Evolutionary conservation across 2,888 invertebrate species (phyloP), one percentile per base, ranked within the genome.

Genomic region (Venustoraphidia nigricollis): DNA sequence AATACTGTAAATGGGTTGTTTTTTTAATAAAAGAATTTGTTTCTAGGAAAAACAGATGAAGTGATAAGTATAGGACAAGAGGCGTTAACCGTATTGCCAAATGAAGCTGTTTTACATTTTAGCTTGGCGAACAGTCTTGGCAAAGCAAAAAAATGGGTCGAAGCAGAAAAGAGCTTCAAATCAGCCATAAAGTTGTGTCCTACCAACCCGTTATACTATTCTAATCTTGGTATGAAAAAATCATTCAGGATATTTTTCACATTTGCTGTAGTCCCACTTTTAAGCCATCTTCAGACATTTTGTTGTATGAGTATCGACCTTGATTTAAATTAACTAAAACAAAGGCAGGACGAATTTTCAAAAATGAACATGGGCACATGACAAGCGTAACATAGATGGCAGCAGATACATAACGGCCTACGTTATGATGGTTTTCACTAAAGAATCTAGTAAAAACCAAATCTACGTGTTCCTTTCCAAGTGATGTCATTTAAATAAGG

Each of bases 121-220:
- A 87, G 88, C 55, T 71, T 91, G 43, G 96, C 86, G 6, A 94
- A 94, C 63, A 82, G 89, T 48, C 74, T 86, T 52, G 96, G 95
- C 0, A 94, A 94, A 71, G 62, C 79, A 50, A 78, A 79, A 41
- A 72, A 77, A 43, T 94, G 83, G 63, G 66, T 74, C 36, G 78
- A 84, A 56, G 90, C 95, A 0, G 94, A 96, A 65, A 62, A 70
- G 13, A 77, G 89, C 60, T 95, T 95, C 62, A 70, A 79, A 47
- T 73, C 70, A 54, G 87, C 94, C 0, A 81, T 95, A 42, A 65
- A 73, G 45, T 64, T 82, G 38, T 79, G 73, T 47, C 77, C 80
- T 9, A 69, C 71, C 10, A 84, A 85, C 63, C 80, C 88, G n/a
- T 74, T 87, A 47, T 92, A 89, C 68, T 83, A 83, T 61, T 81